Evolutionary conservation across 1,140 invertebrate species (phyloP).

Genomic region (Tachypleus tridentatus): DNA sequence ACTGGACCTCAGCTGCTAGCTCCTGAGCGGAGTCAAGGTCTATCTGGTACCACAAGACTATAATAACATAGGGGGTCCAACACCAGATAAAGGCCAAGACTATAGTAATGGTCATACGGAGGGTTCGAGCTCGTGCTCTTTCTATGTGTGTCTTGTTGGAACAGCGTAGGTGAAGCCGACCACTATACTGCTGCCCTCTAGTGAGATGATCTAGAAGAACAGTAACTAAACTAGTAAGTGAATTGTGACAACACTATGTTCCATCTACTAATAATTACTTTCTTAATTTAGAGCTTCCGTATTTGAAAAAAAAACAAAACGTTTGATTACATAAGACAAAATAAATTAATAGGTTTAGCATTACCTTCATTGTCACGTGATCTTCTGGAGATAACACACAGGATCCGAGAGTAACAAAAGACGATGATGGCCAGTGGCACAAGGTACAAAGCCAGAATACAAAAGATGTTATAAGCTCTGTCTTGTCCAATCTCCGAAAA

Average conservation of each 20-base stretch:
- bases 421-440: slow-evolving; percentile 58
- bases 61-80: slow-evolving; percentile 65
- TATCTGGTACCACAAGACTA: slow-evolving; percentile 51
- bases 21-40: slow-evolving; percentile 20
- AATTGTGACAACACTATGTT: too few relatives aligned
- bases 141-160: slow-evolving; percentile 52
- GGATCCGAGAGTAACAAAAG: slow-evolving; percentile 56
- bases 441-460: slow-evolving; percentile 59
- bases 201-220: not conserved
- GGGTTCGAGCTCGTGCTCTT: slow-evolving; percentile 41
- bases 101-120: slow-evolving; percentile 72
- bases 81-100: slow-evolving; percentile 62
- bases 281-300: too few relatives aligned
- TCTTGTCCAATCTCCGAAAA: slow-evolving; percentile 48
- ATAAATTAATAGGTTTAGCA: too few relatives aligned
- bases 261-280: too few relatives aligned
- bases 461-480: slow-evolving; percentile 57
- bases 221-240: too few relatives aligned
- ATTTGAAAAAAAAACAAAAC: too few relatives aligned
- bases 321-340: too few relatives aligned
- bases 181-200: slow-evolving; percentile 16
- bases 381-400: slow-evolving; percentile 56
- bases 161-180: slow-evolving; percentile 40
- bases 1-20: slow-evolving; percentile 46
- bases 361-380: slow-evolving; percentile 50